Evolutionary conservation across 2,113 vertebrate species (phyloP).

Genomic region (Xenopus tropicalis): UCB_Xtro_10.0 CM004445.2:130888501-130889000

Average conservation of each 20-base stretch:
- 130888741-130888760: slow-evolving; percentile 31
- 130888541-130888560: no score
- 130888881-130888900: slow-evolving; percentile 44
- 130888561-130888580: no score
- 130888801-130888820: slow-evolving; percentile 1
- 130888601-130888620: no score
- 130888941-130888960: slow-evolving; percentile 19
- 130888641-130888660: no score
- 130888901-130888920: slow-evolving; percentile 45
- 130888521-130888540: no score
- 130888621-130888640: no score
- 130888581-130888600: no score
- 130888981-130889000: slow-evolving; percentile 21
- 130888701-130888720: not conserved
- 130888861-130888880: slow-evolving; percentile 37
- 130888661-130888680: no score
- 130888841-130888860: slow-evolving; percentile 32
- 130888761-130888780: slow-evolving; percentile 24
- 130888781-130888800: not conserved
- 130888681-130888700: not conserved
- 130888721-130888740: slow-evolving; percentile 2
- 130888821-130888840: slow-evolving; percentile 5
- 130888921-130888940: slow-evolving; percentile 37
- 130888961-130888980: slow-evolving; percentile 33
- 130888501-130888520: no score